These are phyloP conservation scores for Cisticola juncidis DNA, from an alignment of 2,113 vertebrate genomes.

Conservation along the genomic window DNA sequence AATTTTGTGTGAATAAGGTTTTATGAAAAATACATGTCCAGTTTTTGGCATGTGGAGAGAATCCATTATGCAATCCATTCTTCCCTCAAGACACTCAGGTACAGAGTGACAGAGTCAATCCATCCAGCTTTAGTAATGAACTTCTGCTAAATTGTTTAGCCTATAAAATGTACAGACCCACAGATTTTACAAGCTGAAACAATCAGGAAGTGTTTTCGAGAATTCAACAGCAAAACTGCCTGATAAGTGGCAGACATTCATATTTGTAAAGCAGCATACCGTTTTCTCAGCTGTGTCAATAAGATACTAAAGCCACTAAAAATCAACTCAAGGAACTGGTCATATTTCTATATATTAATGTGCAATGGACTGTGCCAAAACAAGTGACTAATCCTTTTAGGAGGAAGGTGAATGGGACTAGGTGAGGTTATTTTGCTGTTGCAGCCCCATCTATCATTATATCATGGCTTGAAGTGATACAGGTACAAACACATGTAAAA, in stretches of 20 bases:
- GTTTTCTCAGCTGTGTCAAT: neutral
- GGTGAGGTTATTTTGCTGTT: neutral
- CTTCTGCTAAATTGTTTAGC: neutral
- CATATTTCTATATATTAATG: neutral
- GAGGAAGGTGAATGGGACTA: neutral
- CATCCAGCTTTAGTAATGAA: neutral
- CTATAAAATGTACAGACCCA: neutral
- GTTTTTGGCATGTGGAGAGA: neutral
- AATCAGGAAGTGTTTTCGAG: neutral
- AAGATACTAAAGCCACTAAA: neutral
- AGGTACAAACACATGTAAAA: neutral
- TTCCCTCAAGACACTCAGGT: too few relatives aligned
- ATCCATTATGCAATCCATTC: neutral
- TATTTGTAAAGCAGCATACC: accelerated
- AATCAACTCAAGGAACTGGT: neutral
- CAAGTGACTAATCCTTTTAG: neutral
- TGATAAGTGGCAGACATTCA: neutral
- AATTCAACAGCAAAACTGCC: neutral
- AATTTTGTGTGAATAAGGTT: neutral
- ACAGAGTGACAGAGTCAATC: neutral
- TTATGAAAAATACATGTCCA: neutral
- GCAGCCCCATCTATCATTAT: neutral
- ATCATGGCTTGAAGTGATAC: neutral
- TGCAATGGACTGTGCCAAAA: neutral
- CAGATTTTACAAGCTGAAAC: neutral